Percentiles rank a stretch among this genome's conserved stretches.
Conservation (phyloP, 2,113 vertebrate genomes). For the Lethenteron camtschaticum region DNA sequence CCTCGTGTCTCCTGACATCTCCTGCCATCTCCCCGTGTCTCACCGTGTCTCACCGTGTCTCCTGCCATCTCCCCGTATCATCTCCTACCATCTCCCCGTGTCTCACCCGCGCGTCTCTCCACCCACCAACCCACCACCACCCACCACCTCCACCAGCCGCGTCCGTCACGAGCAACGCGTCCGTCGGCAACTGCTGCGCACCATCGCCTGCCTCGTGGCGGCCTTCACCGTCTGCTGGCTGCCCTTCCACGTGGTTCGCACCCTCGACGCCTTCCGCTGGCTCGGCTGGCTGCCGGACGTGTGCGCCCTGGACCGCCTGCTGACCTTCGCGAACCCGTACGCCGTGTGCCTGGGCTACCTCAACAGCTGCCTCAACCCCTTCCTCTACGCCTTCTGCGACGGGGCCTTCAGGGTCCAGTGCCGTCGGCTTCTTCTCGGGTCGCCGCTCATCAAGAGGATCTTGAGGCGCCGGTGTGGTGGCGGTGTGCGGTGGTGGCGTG, state of each 20-base stretch:
- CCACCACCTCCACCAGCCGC: conserved; percentile 20
- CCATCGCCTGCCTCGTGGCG: conserved; percentile 57
- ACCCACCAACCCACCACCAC: too few relatives aligned
- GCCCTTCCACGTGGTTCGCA: conserved; percentile 72
- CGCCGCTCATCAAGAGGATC: too few relatives aligned
- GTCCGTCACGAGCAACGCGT: conserved; percentile 25
- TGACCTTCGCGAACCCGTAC: conserved; percentile 56
- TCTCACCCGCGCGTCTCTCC: too few relatives aligned
- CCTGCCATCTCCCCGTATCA: too few relatives aligned
- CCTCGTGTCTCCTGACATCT: neutral
- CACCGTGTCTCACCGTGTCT: neutral
- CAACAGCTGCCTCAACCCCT: conserved; percentile 86
- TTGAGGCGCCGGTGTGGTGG: too few relatives aligned
- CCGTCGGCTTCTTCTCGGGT: conserved; percentile 25
- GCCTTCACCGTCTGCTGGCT: conserved; percentile 73
- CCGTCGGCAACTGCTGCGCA: conserved; percentile 46
- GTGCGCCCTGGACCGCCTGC: conserved; percentile 39
- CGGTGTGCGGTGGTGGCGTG: too few relatives aligned
- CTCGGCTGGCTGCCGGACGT: conserved; percentile 46
- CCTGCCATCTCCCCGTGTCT: neutral
- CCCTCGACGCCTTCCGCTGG: conserved; percentile 44
- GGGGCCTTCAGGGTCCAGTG: conserved; percentile 35
- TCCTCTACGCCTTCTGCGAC: conserved; percentile 75
- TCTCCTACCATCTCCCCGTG: neutral
- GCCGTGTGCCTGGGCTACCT: conserved; percentile 61